Evolutionary conservation across 2,888 invertebrate species (phyloP).

Genomic region (Scaptomyza flava): DNA sequence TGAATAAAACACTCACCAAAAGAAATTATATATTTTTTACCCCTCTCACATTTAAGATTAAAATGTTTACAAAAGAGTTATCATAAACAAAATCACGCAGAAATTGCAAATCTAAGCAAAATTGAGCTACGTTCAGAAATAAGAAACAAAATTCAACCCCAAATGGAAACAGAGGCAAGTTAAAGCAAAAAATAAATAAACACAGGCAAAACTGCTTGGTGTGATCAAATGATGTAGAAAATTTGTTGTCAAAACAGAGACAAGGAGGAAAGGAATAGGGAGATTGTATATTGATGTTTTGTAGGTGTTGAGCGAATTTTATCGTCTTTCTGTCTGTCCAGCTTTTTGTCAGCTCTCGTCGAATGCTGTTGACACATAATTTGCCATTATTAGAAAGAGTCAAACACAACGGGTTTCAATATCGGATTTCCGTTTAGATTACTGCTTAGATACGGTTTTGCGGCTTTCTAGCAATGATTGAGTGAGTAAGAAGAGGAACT

Average conservation of each 20-base stretch:
- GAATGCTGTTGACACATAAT: constrained; percentile 49
- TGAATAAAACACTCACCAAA: no score
- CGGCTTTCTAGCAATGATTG: constrained; percentile 22
- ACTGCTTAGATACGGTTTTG: constrained; percentile 1
- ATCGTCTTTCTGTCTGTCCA: constrained; percentile 3
- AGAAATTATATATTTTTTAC: no score
- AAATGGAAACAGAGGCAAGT: neutral
- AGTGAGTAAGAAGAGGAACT: neutral
- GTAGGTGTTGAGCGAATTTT: constrained; percentile 18
- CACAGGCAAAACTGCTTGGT: constrained; percentile 4
- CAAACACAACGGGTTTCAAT: constrained; percentile 37
- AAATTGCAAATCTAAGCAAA: constrained; percentile 47
- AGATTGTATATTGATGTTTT: constrained; percentile 25
- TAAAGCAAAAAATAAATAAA: constrained; percentile 11
- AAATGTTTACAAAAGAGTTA: no score
- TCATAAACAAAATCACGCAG: neutral
- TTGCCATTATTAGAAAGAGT: constrained; percentile 61
- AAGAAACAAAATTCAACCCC: constrained; percentile 19
- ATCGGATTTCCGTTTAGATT: constrained; percentile 8
- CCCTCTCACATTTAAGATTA: no score
- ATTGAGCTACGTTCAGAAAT: neutral
- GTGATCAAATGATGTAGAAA: constrained; percentile 71
- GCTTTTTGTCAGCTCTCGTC: constrained; percentile 3
- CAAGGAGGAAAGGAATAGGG: no score
- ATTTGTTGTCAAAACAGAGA: constrained; percentile 63